A percentile compares a stretch with the other conserved stretches of the same genome.
Conservation (phyloP, 2,113 vertebrate species). For the Ceyx melanurus region DNA sequence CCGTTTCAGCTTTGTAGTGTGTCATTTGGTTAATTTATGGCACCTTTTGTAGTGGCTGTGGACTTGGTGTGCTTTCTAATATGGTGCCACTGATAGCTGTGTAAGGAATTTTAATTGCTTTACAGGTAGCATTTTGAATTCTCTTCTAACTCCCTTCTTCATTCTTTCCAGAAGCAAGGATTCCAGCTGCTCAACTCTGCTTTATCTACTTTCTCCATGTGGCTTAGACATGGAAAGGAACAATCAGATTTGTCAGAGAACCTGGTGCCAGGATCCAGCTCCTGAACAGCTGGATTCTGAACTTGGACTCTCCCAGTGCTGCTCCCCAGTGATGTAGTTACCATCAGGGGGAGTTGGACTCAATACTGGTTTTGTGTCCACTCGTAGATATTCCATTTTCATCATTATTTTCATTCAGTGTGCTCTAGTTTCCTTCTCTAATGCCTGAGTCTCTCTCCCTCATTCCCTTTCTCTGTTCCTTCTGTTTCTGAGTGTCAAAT, state of each 20-base stretch:
- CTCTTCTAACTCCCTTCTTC: not conserved
- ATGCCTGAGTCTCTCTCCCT: too few species aligned
- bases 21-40: slow-evolving; percentile 59
- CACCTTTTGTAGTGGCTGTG: slow-evolving; percentile 3
- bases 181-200: not conserved
- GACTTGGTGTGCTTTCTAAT: not conserved
- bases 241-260: not conserved
- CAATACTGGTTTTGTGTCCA: too few species aligned
- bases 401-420: too few species aligned
- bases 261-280: too few species aligned
- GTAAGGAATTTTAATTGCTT: slow-evolving; percentile 26
- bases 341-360: too few species aligned
- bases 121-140: not conserved
- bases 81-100: not conserved
- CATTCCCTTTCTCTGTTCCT: not conserved
- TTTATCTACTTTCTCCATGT: not conserved
- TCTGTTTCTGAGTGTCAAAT: not conserved
- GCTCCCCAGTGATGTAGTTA: too few species aligned
- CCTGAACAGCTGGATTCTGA: too few species aligned
- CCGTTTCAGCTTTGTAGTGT: slow-evolving; percentile 48
- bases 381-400: too few species aligned
- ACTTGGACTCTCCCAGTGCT: too few species aligned
- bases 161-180: not conserved
- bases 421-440: too few species aligned
- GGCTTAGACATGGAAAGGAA: not conserved